Evolutionary conservation across 2,797 vertebrate genomes (phyloP), one percentile per base, ranked within the genome.

Genomic region (Peromyscus nudipes): DNA sequence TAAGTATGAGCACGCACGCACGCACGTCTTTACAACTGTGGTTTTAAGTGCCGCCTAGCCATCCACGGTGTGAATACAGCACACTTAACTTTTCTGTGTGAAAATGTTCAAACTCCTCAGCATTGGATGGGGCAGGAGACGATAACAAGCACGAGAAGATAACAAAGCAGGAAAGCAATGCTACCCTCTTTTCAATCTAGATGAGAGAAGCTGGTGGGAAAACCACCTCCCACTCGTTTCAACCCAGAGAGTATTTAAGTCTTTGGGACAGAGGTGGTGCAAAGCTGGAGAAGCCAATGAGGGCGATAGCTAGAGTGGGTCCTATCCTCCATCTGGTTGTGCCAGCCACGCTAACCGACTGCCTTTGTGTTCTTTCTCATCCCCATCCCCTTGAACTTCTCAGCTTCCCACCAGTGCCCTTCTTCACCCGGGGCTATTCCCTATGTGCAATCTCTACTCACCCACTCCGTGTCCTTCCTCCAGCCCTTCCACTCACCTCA

Each of bases 331-430:
- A 5, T 62, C 14, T 4, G 84, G 9, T 31, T 11, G n/a, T 8
- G 23, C 8, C 69, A 43, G 71, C 86, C n/a, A 14, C 16, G 71
- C n/a, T 21, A n/a, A 60, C 34, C 0, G 0, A 27, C 34, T 0
- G 82, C 40, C 84, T 96, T 96, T 91, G 85, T 93, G 40, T 93
- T 67, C 10, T 81, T 81, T 80, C 89, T 80, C 19, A 43, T 76
- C 17, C 40, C 49, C 31, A 37, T 81, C 27, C 52, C 40, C n/a
- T 93, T n/a, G n/a, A 88, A 96, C 93, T 97, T 94, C 62, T 57
- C 12, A n/a, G 62, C 34, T 95, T 85, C 84, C 80, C 75, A 73
- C 8, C 52, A 31, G 76, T 27, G 73, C 76, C 65, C 71, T n/a
- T 37, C 12, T 4, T 40, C n/a, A 65, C 17, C 27, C 19, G 1